Base-by-base conservation (phyloP, 1,140 invertebrate genomes). In the Agrypnia vestita region DNA sequence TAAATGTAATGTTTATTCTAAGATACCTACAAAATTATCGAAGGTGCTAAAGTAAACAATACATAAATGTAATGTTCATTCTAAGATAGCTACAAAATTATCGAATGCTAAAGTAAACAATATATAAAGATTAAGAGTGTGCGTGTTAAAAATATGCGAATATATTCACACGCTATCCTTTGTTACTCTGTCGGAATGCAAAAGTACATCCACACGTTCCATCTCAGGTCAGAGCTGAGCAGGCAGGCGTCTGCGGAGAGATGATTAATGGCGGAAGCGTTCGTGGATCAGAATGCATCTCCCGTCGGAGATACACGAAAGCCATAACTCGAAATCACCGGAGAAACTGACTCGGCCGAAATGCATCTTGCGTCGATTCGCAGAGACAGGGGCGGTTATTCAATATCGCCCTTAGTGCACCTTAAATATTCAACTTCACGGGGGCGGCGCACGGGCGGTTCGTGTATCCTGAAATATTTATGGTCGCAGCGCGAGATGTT, bases 221-320 rank as follows among this genome's bases (percentile, higher is more conserved):
- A 59, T 59, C 17, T 59, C n/a, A 1, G 55, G 15, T 9, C 17
- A 7, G 17, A 59, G n/a, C n/a, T n/a, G n/a, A n/a, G n/a, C n/a
- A n/a, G n/a, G n/a, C n/a, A n/a, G n/a, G n/a, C n/a, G n/a, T n/a
- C 17, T 59, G 15, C 19, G 55, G 55, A 12, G 12, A 59, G 17
- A 59, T 59, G 17, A 59, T 59, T 21, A 59, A 59, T 59, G 55
- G 9, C 17, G 17, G 55, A 59, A 19, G 55, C 55, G 15, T 59
- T 59, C 55, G 13, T 19, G 17, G 55, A 19, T 11, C 55, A 21
- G 15, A 59, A 21, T 59, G 55, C 55, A 56, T 59, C 15, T n/a
- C 11, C 17, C 7, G 21, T 10, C 15, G 11, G 55, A 59, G 55
- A 59, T 56, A 15, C 55, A 12, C 55, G 15, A 59, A 59, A 59